phyloP scores from a whole-genome alignment of 2,113 vertebrate genomes.

The Tyto alba region DNA sequence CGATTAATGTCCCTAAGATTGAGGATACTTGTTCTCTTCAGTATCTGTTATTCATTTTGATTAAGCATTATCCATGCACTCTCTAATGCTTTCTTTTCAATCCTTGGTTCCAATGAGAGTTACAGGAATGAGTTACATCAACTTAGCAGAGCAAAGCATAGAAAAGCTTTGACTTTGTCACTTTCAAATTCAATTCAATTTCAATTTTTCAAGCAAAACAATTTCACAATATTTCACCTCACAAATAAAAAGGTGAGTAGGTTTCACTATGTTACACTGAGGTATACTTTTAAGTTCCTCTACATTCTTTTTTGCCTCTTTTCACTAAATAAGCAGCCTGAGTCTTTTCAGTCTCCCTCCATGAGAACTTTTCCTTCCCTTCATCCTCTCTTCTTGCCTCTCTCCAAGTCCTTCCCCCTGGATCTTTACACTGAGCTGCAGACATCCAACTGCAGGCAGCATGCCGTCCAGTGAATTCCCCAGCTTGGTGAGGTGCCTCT shows the following conservation, averaged over 20 bases:
- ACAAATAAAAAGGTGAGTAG: background rate
- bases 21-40: background rate
- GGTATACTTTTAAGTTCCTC: background rate
- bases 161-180: background rate
- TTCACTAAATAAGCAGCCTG: background rate
- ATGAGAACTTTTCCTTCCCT: background rate
- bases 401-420: background rate
- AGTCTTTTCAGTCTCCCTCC: background rate
- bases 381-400: background rate
- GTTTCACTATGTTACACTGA: rapidly evolving
- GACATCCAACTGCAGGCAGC: background rate
- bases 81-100: background rate
- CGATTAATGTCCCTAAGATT: background rate
- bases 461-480: background rate
- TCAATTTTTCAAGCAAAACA: background rate
- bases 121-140: rapidly evolving
- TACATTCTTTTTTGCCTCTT: background rate
- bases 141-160: background rate
- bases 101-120: background rate
- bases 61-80: background rate
- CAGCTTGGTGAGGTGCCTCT: background rate
- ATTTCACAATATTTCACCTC: background rate
- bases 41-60: background rate
- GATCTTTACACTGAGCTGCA: background rate
- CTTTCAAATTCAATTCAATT: background rate